Percentiles rank a stretch among this genome's conserved stretches.
phyloP scores from a whole-genome alignment of 2,797 vertebrate genomes.

The Enteromius fasciolatus region DNA sequence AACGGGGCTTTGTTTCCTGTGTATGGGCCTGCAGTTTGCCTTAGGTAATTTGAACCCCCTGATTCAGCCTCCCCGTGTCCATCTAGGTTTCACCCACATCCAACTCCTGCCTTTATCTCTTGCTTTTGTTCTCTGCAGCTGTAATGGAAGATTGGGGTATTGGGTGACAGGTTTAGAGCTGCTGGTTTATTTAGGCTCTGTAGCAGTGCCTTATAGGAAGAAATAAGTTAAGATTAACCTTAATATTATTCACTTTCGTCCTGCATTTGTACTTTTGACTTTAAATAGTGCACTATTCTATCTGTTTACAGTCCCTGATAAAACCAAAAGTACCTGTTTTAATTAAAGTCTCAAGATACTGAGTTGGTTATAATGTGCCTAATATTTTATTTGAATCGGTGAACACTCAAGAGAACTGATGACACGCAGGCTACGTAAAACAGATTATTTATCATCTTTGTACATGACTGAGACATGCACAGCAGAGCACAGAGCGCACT shows the following conservation, averaged over 20 bases:
- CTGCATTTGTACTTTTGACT: background rate
- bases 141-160: conserved; percentile 45
- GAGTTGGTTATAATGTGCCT: background rate
- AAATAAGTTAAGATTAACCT: background rate
- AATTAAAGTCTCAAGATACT: too few species aligned
- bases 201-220: conserved; percentile 13
- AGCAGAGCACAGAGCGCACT: conserved; percentile 14
- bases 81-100: conserved; percentile 24
- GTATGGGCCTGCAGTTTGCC: background rate
- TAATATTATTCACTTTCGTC: background rate
- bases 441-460: conserved; percentile 5
- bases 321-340: too few species aligned
- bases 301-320: background rate
- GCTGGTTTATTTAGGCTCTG: conserved; percentile 20
- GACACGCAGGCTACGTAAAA: background rate
- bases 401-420: background rate
- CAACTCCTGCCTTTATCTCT: conserved; percentile 33
- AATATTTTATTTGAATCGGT: background rate
- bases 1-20: conserved; percentile 29
- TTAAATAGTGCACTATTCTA: background rate
- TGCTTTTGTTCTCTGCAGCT: conserved; percentile 31
- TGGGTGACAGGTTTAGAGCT: conserved; percentile 41
- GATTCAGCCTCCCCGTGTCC: conserved; percentile 17
- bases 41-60: conserved; percentile 38
- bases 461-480: conserved; percentile 24